phyloP scores from a whole-genome alignment of 2,797 vertebrate genomes.

The Pseudochaenichthys georgianus region DNA sequence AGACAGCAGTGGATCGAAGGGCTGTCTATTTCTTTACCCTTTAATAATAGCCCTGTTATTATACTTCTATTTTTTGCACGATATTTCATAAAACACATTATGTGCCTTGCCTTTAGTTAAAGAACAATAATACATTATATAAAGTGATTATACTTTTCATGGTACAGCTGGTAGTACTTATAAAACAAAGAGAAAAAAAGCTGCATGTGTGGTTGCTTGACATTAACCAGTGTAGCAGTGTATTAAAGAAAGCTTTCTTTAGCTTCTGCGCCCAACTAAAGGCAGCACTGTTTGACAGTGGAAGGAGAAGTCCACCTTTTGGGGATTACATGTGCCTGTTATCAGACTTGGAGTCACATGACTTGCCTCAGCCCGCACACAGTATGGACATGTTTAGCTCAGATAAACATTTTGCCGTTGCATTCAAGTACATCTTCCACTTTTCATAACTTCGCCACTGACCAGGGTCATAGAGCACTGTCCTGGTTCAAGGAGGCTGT shows the following conservation, averaged over 20 bases:
- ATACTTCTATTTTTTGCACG: slow-evolving; percentile 95
- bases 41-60: slow-evolving; percentile 73
- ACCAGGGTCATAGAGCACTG: background rate
- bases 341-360: background rate
- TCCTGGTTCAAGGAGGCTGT: background rate
- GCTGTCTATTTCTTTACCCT: slow-evolving; percentile 72
- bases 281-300: slow-evolving; percentile 6
- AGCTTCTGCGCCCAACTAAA: slow-evolving; percentile 12
- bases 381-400: background rate
- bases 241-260: slow-evolving; percentile 14
- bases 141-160: slow-evolving; percentile 67
- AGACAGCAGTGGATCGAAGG: slow-evolving; percentile 53
- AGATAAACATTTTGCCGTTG: background rate
- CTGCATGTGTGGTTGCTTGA: slow-evolving; percentile 90
- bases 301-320: slow-evolving; percentile 21
- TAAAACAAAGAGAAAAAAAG: slow-evolving; percentile 71
- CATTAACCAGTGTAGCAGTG: slow-evolving; percentile 66
- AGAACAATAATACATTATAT: slow-evolving; percentile 84
- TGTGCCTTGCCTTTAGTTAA: slow-evolving; percentile 98
- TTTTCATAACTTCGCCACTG: background rate
- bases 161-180: slow-evolving; percentile 82
- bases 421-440: background rate
- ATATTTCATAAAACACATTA: slow-evolving; percentile 95
- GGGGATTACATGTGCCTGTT: slow-evolving; percentile 13
- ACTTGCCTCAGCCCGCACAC: background rate